These are phyloP conservation scores for Dromius quadrimaculatus DNA, from an alignment of 2,888 invertebrate species.

Conservation along the genomic window DNA sequence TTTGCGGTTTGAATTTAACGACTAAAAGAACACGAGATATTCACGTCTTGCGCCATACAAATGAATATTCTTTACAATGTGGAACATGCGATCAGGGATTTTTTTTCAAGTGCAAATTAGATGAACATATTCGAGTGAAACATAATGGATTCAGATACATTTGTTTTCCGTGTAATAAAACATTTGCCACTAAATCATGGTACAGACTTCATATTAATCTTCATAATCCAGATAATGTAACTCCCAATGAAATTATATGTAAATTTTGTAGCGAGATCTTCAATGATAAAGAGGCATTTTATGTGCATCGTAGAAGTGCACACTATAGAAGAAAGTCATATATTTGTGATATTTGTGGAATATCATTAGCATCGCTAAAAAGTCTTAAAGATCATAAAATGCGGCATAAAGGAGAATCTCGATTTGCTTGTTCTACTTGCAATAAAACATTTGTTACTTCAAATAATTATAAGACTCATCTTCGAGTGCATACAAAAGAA, in stretches of 20 bases:
- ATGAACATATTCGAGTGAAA: constrained; percentile 54
- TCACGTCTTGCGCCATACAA: not conserved
- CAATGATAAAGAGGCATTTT: not conserved
- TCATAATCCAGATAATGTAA: not conserved
- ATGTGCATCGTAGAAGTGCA: not conserved
- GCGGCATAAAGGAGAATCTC: constrained; percentile 68
- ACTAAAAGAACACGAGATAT: not conserved
- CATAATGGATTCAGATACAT: constrained; percentile 55
- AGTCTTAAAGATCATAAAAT: constrained; percentile 63
- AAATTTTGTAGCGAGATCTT: not conserved
- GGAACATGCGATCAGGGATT: constrained; percentile 49
- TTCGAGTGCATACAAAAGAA: constrained; percentile 69
- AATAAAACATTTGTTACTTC: constrained; percentile 64
- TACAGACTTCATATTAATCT: constrained; percentile 32
- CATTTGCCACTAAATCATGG: constrained; percentile 55
- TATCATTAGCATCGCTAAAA: not conserved
- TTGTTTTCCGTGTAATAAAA: constrained; percentile 57
- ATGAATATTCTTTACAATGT: not conserved
- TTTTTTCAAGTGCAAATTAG: constrained; percentile 54
- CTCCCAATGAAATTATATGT: not conserved
- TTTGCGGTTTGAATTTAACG: constrained; percentile 5
- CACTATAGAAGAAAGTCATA: not conserved
- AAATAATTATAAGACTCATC: constrained; percentile 67
- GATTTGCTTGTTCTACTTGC: constrained; percentile 65
- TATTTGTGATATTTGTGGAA: constrained; percentile 16